Evolutionary conservation across 37 sponge, comb jelly and placozoan species (phyloP).

Genomic region (Aplysina aerophoba): DNA sequence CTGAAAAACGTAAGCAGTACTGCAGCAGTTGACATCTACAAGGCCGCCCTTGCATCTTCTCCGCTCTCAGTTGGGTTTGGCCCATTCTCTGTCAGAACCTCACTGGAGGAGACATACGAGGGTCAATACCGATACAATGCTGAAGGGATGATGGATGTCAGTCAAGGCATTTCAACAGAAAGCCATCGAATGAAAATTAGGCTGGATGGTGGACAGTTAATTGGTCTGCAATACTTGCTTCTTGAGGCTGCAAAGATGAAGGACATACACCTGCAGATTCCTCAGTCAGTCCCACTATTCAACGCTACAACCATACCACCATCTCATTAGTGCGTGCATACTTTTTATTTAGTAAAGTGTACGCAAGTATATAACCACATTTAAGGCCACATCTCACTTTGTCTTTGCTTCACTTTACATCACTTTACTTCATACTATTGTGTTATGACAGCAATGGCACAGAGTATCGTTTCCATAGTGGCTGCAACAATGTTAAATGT

Average conservation of each 20-base stretch:
- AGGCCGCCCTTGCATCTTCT: neutral
- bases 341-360: too few relatives aligned
- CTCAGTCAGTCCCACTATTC: too few relatives aligned
- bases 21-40: constrained; percentile 3
- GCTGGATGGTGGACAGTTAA: constrained; percentile 8
- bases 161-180: neutral
- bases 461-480: too few relatives aligned
- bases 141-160: constrained; percentile 11
- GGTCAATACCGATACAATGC: constrained; percentile 1
- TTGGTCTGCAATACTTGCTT: constrained; percentile 1
- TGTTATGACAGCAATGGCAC: too few relatives aligned
- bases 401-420: too few relatives aligned
- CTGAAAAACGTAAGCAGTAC: constrained; percentile 11
- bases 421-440: too few relatives aligned
- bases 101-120: neutral
- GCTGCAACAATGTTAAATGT: too few relatives aligned
- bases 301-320: too few relatives aligned
- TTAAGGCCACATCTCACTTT: too few relatives aligned
- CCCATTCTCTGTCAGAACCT: neutral
- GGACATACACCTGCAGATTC: too few relatives aligned
- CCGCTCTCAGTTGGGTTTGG: neutral
- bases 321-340: too few relatives aligned
- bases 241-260: neutral
- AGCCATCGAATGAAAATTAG: neutral
- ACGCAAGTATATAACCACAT: too few relatives aligned